Evolutionary conservation across 1,140 invertebrate species (phyloP).

Genomic region (Drosophila auraria): DNA sequence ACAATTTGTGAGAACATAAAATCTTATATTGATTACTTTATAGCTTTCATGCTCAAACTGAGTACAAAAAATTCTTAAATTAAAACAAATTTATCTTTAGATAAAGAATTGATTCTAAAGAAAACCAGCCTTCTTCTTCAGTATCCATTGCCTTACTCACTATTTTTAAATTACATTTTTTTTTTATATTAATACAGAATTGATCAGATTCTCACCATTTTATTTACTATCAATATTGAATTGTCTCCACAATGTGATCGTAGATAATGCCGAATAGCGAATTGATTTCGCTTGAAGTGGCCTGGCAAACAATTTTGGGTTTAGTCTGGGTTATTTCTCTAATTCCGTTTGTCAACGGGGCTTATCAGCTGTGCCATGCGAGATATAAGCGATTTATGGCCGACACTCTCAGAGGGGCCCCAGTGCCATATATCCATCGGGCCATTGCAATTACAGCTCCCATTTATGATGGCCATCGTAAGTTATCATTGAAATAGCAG

Average conservation of each 20-base stretch:
- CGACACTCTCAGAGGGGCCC: conserved; percentile 1
- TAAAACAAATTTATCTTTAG: too few relatives aligned
- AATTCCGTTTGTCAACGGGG: conserved; percentile 13
- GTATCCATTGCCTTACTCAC: too few relatives aligned
- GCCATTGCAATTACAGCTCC: conserved; percentile 36
- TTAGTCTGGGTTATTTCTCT: conserved; percentile 1
- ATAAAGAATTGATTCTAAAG: background rate
- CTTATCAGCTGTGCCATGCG: conserved; percentile 17
- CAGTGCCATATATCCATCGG: conserved; percentile 20
- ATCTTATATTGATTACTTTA: too few relatives aligned
- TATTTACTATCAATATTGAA: background rate
- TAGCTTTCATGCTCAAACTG: too few relatives aligned
- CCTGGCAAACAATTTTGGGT: conserved; percentile 8
- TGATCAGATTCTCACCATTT: too few relatives aligned
- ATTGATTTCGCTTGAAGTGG: conserved; percentile 5
- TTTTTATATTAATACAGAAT: too few relatives aligned
- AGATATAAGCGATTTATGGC: conserved; percentile 28
- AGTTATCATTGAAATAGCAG: conserved; percentile 49
- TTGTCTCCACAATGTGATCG: background rate
- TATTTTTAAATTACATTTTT: too few relatives aligned
- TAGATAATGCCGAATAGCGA: conserved; percentile 4
- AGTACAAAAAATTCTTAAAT: too few relatives aligned
- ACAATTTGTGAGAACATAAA: too few relatives aligned
- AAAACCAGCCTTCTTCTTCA: background rate
- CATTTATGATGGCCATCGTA: conserved; percentile 21